These are phyloP conservation scores for Vicugna pacos DNA, from an alignment of 2,113 vertebrate species.

Conservation along the genomic window DNA sequence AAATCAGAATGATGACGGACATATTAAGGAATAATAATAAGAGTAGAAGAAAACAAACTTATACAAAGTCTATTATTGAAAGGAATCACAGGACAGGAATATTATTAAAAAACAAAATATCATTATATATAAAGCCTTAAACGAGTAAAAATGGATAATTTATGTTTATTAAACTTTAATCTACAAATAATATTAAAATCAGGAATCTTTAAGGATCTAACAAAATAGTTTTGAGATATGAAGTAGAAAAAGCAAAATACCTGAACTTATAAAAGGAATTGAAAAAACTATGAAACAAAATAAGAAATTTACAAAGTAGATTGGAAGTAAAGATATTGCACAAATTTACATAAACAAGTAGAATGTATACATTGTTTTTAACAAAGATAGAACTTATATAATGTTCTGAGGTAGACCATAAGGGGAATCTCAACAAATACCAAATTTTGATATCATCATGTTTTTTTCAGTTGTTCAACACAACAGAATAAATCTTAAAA, in stretches of 20 bases:
- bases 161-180: not conserved
- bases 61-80: not conserved
- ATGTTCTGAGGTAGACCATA: not conserved
- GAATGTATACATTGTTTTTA: not conserved
- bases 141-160: not conserved
- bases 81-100: not conserved
- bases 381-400: not conserved
- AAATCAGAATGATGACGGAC: not conserved
- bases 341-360: not conserved
- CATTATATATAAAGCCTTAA: not conserved
- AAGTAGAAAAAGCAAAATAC: not conserved
- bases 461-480: not conserved
- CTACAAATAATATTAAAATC: not conserved
- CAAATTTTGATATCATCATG: not conserved
- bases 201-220: not conserved
- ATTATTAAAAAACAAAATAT: not conserved
- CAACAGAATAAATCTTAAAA: not conserved
- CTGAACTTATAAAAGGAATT: not conserved
- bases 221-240: not conserved
- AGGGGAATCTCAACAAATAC: not conserved
- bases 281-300: not conserved
- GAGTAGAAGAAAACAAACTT: not conserved
- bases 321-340: not conserved
- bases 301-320: not conserved
- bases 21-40: not conserved